Base-by-base conservation (phyloP, 2,113 vertebrate species). In the Callocephalon fimbriatum region DNA sequence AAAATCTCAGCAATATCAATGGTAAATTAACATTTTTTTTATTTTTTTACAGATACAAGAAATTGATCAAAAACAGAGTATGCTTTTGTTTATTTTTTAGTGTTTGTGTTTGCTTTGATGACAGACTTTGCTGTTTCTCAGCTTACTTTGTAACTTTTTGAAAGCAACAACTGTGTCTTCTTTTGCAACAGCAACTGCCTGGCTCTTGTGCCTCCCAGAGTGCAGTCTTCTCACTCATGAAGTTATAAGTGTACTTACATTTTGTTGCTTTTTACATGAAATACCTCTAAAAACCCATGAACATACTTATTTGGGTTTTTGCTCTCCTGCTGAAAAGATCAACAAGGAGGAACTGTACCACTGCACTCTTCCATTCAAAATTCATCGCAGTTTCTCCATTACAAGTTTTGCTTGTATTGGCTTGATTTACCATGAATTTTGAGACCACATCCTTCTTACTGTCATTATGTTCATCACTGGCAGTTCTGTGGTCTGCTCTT, bases 341-440 rank as follows among this genome's bases (percentile, higher is more conserved):
- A 94, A 53, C 58, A 86, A 40, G 79, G 37, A 85, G 73, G 48
- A 84, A 31, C 38, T 54, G 45, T 89, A 32, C 35, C 20, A 32
- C 72, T 63, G 61, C 38, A n/a, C 23, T 85, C 61, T 76, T 56
- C 45, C 70, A 62, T 90, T 93, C 40, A 65, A 56, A 86, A 86
- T 86, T 59, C 63, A 35, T 71, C 42, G 9, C 61, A 71, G 4
- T 87, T 95, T 93, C 84, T 75, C 56, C 56, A 19, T 81, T 91
- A 23, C 87, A 71, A 54, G 25, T 89, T 89, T 87, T 97, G 84
- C 81, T 95, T 96, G 65, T 26, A 0, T 81, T 96, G 94, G 87
- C 90, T 87, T 87, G 31, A 59, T 84, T 87, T 91, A 42, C 23
- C 23, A 37, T 6, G 23, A 44, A 35, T 27, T 95, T 15, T 25